Percentiles rank a stretch among this genome's conserved stretches.
Evolutionary conservation across 2,113 vertebrate species (phyloP).

Genomic region (Stegostoma tigrinum): DNA sequence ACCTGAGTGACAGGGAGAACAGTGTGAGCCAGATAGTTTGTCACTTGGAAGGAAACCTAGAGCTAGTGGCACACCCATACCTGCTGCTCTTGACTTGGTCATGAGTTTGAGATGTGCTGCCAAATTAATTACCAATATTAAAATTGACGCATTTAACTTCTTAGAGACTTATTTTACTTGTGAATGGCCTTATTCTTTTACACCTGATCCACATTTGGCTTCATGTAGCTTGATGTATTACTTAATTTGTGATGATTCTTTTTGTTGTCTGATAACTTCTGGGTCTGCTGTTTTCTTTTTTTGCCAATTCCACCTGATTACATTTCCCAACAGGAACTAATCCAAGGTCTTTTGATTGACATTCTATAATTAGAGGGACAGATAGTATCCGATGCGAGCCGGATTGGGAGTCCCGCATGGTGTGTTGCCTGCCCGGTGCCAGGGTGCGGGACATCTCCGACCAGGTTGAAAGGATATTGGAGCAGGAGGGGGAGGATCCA

Average conservation of each 20-base stretch:
- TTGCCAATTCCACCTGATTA: background rate
- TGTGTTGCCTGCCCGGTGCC: too few relatives aligned
- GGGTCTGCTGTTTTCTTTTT: background rate
- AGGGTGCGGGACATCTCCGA: too few relatives aligned
- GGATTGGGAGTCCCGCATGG: too few relatives aligned
- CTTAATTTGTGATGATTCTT: background rate
- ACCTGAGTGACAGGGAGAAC: background rate
- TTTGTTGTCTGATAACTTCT: background rate
- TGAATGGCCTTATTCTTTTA: background rate
- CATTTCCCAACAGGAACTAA: background rate
- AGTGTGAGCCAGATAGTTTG: background rate
- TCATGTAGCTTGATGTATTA: background rate
- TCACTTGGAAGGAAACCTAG: background rate
- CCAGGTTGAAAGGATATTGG: too few relatives aligned
- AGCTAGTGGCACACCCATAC: background rate
- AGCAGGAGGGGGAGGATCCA: too few relatives aligned
- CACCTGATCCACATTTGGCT: background rate
- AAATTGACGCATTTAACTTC: background rate
- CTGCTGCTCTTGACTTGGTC: background rate
- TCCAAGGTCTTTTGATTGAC: background rate
- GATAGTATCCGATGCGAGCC: too few relatives aligned
- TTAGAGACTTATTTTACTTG: background rate
- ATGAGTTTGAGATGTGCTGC: background rate
- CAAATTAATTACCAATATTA: background rate
- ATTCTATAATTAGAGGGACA: too few relatives aligned